phyloP scores from a whole-genome alignment of 1,140 invertebrate genomes.

The Parasteatoda tepidariorum region DNA sequence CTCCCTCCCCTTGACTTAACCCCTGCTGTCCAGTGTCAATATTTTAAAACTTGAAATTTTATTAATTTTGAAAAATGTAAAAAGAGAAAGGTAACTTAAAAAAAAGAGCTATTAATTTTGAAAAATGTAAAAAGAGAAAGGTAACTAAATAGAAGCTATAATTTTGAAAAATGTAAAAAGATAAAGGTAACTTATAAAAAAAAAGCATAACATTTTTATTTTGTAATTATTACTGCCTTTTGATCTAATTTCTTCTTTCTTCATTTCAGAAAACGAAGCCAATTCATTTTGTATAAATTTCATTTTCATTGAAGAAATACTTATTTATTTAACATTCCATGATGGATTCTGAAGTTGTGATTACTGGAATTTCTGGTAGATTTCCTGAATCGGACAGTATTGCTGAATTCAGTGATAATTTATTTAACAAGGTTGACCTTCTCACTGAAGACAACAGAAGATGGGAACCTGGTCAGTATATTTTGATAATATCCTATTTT shows the following conservation, averaged over 20 bases:
- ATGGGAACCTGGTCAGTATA: constrained; percentile 76
- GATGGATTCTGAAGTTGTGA: constrained; percentile 77
- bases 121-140: too few relatives aligned
- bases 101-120: too few relatives aligned
- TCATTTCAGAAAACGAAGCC: neutral
- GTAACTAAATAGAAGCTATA: too few relatives aligned
- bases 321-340: constrained; percentile 14
- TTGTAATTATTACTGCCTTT: too few relatives aligned
- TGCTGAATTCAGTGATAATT: constrained; percentile 87
- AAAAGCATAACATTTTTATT: too few relatives aligned
- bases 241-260: too few relatives aligned
- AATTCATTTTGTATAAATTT: constrained; percentile 28
- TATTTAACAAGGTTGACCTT: constrained; percentile 89
- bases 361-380: constrained; percentile 89
- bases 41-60: neutral
- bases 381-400: constrained; percentile 88
- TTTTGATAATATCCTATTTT: neutral
- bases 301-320: neutral
- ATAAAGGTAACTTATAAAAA: too few relatives aligned
- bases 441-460: constrained; percentile 86
- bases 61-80: too few relatives aligned
- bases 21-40: neutral
- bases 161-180: too few relatives aligned
- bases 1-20: too few relatives aligned
- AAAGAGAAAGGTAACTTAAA: too few relatives aligned